Evolutionary conservation across 2,113 vertebrate genomes (phyloP), one percentile per base, ranked within the genome.

Genomic region (Nycticebus coucang): DNA sequence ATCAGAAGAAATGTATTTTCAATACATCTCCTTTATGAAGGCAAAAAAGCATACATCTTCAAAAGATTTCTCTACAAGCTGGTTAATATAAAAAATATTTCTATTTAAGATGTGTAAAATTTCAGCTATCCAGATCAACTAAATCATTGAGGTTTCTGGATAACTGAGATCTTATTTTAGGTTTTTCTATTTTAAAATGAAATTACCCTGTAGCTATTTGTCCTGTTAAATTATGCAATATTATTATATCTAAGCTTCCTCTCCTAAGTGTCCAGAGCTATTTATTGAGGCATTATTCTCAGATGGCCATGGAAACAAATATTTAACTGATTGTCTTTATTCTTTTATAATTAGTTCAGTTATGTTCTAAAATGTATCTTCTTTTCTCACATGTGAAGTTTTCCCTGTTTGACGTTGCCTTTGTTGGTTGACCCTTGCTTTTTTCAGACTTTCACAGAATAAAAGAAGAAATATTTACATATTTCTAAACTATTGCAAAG

Each of bases 201-300:
- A 96, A 91, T 95, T 93, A 28, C 15, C 64, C n/a, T 94, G 24
- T 15, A 93, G 71, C 78, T 95, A 33, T 91, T 81, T 93, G 87
- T 94, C n/a, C 89, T 86, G 91, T 93, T 92, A 85, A 96, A 96
- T 97, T 95, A 88, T 75, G 26, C 86, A 93, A 68, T 97, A 62
- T 84, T 91, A 88, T 91, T 94, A 92, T 93, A 87, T 74, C 41
- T 86, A 95, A 96, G 33, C n/a, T 96, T 95, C 30, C 26, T 91
- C 82, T 97, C 50, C 71, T 95, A 89, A 89, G 66, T 75, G 60
- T 93, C 55, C 35, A 75, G 89, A 94, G 45, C 59, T 94, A 53
- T 89, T 96, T 90, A 79, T 91, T 87, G 91, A 90, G 55, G 21
- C 22, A 88, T 96, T 95, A 89, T 94, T 91, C 35, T 96, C 45